These are phyloP conservation scores for Corticium candelabrum DNA, from an alignment of 37 sponge, comb jelly and placozoan genomes.

Conservation along the genomic window DNA sequence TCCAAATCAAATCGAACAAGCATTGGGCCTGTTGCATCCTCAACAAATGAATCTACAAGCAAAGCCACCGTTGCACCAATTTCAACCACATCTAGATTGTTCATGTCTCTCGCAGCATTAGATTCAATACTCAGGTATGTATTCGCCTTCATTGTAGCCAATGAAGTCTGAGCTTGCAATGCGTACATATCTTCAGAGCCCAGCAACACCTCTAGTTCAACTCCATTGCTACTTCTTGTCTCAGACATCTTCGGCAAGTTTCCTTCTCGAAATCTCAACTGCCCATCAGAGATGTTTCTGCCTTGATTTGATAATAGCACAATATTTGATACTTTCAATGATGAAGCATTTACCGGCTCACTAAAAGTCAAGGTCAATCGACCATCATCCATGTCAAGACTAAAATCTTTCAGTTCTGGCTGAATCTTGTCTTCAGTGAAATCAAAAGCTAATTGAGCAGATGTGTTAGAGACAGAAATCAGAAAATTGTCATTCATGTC, in stretches of 20 bases:
- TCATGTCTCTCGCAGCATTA: not conserved
- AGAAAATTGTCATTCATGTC: constrained; percentile 53
- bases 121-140: constrained; percentile 13
- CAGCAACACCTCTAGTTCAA: not conserved
- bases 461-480: not conserved
- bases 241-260: not conserved
- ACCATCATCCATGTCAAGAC: constrained; percentile 54
- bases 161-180: not conserved
- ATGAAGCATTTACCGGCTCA: constrained; percentile 7
- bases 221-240: constrained; percentile 8
- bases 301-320: not conserved
- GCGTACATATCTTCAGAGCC: constrained; percentile 8
- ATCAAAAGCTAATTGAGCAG: not conserved
- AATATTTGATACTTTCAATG: not conserved
- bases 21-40: constrained; percentile 13
- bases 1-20: constrained; percentile 11
- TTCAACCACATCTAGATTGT: not conserved
- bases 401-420: constrained; percentile 51
- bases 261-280: not conserved
- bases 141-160: constrained; percentile 14
- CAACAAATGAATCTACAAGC: not conserved
- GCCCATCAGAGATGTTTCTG: not conserved
- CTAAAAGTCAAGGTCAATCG: constrained; percentile 23
- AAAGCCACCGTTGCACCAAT: not conserved
- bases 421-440: constrained; percentile 37